Evolutionary conservation across 2,888 invertebrate genomes (phyloP).

Genomic region (Rhaphigaster nebulosa): DNA sequence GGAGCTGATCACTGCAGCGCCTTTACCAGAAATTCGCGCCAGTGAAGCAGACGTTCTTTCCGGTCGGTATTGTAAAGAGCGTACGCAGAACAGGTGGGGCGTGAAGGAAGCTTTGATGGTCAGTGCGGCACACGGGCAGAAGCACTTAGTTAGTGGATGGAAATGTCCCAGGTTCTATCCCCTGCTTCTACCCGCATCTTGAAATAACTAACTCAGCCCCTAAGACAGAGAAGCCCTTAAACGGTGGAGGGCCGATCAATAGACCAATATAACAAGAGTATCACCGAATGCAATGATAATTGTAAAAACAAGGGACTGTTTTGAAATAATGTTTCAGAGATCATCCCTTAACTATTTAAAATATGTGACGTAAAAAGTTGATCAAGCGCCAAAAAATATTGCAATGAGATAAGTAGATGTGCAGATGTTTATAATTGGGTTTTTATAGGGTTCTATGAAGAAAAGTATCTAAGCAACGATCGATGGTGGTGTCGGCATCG

Average conservation of each 20-base stretch:
- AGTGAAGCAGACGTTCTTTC: constrained; percentile 18
- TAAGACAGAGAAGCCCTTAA: neutral
- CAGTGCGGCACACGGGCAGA: neutral
- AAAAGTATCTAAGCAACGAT: no score
- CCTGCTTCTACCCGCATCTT: neutral
- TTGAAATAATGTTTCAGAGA: no score
- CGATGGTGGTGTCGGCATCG: no score
- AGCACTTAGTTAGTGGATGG: neutral
- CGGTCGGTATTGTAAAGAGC: constrained; percentile 23
- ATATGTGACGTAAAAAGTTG: no score
- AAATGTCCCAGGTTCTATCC: neutral
- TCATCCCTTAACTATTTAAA: no score
- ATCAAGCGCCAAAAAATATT: no score
- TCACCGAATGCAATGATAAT: neutral
- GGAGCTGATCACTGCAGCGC: neutral
- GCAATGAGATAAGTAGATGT: no score
- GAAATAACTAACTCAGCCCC: neutral
- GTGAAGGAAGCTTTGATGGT: neutral
- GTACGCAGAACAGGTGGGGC: neutral
- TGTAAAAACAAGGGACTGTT: no score
- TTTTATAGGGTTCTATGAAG: no score
- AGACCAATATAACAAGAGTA: neutral
- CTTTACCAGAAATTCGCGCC: neutral
- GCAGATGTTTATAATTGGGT: no score
- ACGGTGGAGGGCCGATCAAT: neutral